Evolutionary conservation across 1,140 invertebrate genomes (phyloP), one percentile per base, ranked within the genome.

Genomic region (Vanessa atalanta): DNA sequence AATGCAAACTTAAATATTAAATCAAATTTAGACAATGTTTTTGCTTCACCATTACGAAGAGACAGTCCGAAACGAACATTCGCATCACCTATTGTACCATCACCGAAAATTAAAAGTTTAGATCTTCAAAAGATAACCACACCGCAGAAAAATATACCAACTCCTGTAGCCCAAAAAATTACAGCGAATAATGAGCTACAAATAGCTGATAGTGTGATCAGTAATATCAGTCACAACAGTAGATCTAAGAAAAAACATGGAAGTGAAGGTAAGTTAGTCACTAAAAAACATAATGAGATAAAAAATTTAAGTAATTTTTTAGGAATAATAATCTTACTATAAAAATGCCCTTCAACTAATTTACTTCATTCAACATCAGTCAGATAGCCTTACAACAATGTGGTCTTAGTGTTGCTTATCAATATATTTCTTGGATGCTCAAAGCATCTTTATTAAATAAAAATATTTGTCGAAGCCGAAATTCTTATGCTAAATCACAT

Each of bases 261-360:
- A 65, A 75, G 68, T 20, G 73, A 86, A 78, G 83, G 88, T 88
- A 83, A 76, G 88, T 88, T 83, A 76, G 79, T 66, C 20, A 57
- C 13, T n/a, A 53, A 6, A n/a, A 14, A 6, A 51, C 47, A 15
- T 15, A 1, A 51, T 51, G 15, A n/a, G 15, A 7, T 16, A n/a
- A 3, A 51, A 37, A 5, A 31, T 31, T 8, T 43, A 43, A 43
- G 9, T 43, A 6, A 43, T 43, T 43, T 43, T 9, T 43, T 9
- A 5, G 37, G 9, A 9, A 1, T 43, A 43, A 43, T 43, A 43
- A 1, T 43, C 6, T 8, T 1, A 43, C 6, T 0, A 43, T 11
- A 43, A 43, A 43, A 43, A 43, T 9, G 37, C 9, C 37, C 8
- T 11, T 6, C 8, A 1, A 0, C 37, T 43, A 9, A 37, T 8